A percentile compares a stretch with the other conserved stretches of the same genome.
These are phyloP conservation scores for Beroe forskalii DNA, from an alignment of 37 sponge, comb jelly and placozoan species.

Conservation along the genomic window DNA sequence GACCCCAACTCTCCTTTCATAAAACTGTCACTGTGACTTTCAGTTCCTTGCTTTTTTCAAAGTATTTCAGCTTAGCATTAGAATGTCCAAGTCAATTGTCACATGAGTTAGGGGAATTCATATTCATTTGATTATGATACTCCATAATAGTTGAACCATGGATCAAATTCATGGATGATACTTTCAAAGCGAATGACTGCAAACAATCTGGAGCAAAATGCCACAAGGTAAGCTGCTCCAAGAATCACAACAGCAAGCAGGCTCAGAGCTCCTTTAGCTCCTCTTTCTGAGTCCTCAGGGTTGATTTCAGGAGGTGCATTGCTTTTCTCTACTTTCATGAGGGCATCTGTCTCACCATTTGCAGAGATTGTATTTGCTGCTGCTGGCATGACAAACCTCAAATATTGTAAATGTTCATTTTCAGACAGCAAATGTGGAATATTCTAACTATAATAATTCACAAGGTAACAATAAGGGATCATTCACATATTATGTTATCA, in stretches of 20 bases:
- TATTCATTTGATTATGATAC: background rate
- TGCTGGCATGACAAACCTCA: background rate
- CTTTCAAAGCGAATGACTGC: slow-evolving; percentile 98
- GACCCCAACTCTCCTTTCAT: too few relatives aligned
- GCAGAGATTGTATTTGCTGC: background rate
- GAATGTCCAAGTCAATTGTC: background rate
- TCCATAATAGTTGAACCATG: slow-evolving; percentile 80
- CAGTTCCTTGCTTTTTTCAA: too few relatives aligned
- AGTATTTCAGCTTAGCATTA: background rate
- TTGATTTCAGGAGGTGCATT: background rate
- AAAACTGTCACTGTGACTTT: too few relatives aligned
- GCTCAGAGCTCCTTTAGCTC: slow-evolving; percentile 44
- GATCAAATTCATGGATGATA: slow-evolving; percentile 99
- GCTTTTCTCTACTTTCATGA: background rate
- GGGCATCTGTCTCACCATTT: background rate
- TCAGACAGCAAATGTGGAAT: too few relatives aligned
- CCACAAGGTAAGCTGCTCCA: slow-evolving; percentile 82
- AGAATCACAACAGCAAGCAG: slow-evolving; percentile 84
- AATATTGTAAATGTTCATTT: too few relatives aligned
- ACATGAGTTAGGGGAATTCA: background rate
- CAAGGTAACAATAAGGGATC: too few relatives aligned
- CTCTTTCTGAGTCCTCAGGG: background rate
- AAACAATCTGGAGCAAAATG: slow-evolving; percentile 90
- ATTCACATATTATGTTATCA: too few relatives aligned
- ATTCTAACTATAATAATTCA: too few relatives aligned